These are phyloP conservation scores for Oceanodroma leucorhoa DNA, from an alignment of 2,797 vertebrate species.

Conservation along the genomic window DNA sequence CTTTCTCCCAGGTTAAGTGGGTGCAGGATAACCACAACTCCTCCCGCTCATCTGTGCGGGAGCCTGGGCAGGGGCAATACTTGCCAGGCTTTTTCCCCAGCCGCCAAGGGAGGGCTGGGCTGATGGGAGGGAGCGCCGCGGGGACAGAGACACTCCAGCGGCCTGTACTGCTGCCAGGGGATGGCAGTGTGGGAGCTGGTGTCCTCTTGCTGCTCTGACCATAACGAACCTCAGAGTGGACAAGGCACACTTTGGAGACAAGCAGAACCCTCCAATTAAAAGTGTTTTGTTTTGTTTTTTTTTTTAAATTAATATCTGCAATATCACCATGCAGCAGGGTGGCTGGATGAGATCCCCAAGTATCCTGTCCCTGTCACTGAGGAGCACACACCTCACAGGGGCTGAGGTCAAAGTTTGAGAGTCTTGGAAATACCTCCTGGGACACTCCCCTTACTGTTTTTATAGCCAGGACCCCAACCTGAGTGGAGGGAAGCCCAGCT, in stretches of 20 bases:
- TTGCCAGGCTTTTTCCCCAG: neutral
- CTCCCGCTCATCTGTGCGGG: neutral
- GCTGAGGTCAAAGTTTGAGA: neutral
- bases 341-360: neutral
- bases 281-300: neutral
- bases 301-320: neutral
- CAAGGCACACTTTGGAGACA: neutral
- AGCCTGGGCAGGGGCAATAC: neutral
- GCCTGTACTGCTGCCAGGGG: neutral
- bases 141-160: neutral
- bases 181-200: neutral
- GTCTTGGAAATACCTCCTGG: neutral
- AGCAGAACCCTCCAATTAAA: neutral
- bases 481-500: neutral
- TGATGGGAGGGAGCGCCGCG: fast-evolving
- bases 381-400: neutral
- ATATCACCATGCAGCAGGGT: neutral
- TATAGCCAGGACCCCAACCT: neutral
- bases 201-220: neutral
- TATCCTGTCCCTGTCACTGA: neutral
- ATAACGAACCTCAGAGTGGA: neutral
- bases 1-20: neutral
- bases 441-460: neutral
- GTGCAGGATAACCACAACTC: neutral
- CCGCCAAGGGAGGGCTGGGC: neutral